Percentiles rank a stretch among this genome's conserved stretches.
Conservation (phyloP, 1,140 invertebrate species). For the Eufriesea mexicana region DNA sequence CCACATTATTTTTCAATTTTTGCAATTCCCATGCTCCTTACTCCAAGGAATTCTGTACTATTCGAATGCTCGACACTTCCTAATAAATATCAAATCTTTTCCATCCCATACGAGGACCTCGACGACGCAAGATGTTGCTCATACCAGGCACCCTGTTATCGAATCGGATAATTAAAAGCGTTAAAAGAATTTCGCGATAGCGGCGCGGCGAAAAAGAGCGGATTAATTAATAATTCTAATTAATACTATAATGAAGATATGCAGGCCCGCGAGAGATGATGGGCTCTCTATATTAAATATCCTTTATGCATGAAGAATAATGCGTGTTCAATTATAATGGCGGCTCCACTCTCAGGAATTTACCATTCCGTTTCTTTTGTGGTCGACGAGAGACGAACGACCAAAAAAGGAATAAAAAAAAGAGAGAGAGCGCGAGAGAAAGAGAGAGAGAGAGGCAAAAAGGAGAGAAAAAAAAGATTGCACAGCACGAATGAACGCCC, state of each 20-base stretch:
- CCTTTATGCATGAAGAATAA: constrained; percentile 64
- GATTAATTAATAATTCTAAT: constrained; percentile 31
- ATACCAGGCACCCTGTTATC: too few relatives aligned
- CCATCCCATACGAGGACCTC: too few relatives aligned
- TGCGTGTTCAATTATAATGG: constrained; percentile 57
- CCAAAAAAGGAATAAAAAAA: not conserved
- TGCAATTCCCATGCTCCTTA: too few relatives aligned
- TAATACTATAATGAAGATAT: constrained; percentile 46
- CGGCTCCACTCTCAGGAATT: constrained; percentile 63
- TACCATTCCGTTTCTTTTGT: constrained; percentile 68
- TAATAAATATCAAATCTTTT: too few relatives aligned
- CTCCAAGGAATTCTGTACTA: too few relatives aligned
- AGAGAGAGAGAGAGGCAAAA: not conserved
- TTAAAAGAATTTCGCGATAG: too few relatives aligned
- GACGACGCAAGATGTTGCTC: too few relatives aligned
- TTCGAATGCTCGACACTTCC: too few relatives aligned
- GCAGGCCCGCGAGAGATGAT: not conserved
- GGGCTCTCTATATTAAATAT: constrained; percentile 48
- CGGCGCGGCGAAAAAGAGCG: not conserved
- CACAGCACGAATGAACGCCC: constrained; percentile 25
- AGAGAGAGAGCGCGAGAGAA: not conserved
- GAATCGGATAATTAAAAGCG: not conserved
- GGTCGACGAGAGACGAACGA: not conserved
- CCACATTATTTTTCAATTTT: too few relatives aligned
- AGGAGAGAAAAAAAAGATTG: not conserved